phyloP scores from a whole-genome alignment of 2,113 vertebrate genomes.

The Acinonyx jubatus region DNA sequence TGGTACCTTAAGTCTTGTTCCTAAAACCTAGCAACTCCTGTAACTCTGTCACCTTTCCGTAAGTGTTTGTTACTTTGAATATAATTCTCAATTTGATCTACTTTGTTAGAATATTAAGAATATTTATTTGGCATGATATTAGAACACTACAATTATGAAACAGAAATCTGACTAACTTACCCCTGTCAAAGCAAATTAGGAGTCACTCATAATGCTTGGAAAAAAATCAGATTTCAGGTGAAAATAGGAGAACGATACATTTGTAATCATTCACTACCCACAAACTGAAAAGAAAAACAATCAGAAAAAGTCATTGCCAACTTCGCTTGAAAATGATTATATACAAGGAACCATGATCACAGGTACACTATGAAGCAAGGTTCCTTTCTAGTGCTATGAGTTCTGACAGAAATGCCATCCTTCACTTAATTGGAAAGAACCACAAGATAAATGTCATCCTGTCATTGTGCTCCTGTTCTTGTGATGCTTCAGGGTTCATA shows the following conservation, averaged over 20 bases:
- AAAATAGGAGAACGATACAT: not conserved
- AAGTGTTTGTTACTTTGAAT: constrained; percentile 23
- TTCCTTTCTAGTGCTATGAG: not conserved
- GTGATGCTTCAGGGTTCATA: not conserved
- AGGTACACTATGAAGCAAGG: not conserved
- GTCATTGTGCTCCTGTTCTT: not conserved
- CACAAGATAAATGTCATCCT: not conserved
- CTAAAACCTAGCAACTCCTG: not conserved
- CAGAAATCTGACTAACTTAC: not conserved
- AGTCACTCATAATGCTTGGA: not conserved
- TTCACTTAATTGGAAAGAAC: not conserved
- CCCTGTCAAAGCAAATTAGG: not conserved
- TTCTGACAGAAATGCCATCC: not conserved
- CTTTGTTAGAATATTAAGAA: not conserved
- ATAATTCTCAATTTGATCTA: not conserved
- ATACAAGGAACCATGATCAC: not conserved
- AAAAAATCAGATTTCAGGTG: constrained; percentile 27
- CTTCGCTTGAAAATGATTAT: not conserved
- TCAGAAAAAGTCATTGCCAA: not conserved
- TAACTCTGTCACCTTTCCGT: not conserved
- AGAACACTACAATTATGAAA: not conserved
- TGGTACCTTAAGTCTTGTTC: not conserved
- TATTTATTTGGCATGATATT: not conserved
- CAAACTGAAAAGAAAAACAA: not conserved
- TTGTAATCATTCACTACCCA: not conserved